Evolutionary conservation across 2,113 vertebrate genomes (phyloP).

Genomic region (Anoura caudifer): DNA sequence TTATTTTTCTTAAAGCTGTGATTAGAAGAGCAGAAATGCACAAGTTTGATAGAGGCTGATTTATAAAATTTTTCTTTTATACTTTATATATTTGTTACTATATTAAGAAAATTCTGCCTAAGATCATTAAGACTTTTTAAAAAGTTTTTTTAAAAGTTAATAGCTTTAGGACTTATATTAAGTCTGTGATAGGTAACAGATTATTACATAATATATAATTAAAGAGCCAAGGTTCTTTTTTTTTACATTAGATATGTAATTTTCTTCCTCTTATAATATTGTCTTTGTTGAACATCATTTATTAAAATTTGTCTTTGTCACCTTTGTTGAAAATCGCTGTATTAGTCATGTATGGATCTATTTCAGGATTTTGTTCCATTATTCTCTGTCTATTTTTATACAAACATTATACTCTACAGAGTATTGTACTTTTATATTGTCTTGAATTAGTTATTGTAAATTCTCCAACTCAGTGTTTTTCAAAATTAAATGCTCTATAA

Average conservation of each 20-base stretch:
- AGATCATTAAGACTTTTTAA: background rate
- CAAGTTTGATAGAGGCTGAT: background rate
- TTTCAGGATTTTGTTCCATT: background rate
- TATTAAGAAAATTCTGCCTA: background rate
- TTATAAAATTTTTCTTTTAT: background rate
- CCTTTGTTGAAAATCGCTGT: background rate
- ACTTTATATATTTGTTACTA: background rate
- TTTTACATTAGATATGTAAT: background rate
- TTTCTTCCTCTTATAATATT: background rate
- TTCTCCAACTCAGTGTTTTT: background rate
- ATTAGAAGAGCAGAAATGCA: background rate
- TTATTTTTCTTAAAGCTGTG: background rate
- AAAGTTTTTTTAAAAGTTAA: background rate
- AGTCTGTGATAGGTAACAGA: background rate
- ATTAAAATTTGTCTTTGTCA: background rate
- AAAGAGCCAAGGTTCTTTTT: background rate
- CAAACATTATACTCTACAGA: background rate
- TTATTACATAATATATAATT: background rate
- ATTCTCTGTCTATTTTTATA: background rate
- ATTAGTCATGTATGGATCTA: background rate
- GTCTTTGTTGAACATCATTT: background rate
- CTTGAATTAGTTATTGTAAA: background rate
- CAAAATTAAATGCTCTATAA: background rate
- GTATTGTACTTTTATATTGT: background rate
- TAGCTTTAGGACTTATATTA: background rate